Evolutionary conservation across 35 echinoderm and acorn worm species (phyloP).

Genomic region (Antedon bifida): DNA sequence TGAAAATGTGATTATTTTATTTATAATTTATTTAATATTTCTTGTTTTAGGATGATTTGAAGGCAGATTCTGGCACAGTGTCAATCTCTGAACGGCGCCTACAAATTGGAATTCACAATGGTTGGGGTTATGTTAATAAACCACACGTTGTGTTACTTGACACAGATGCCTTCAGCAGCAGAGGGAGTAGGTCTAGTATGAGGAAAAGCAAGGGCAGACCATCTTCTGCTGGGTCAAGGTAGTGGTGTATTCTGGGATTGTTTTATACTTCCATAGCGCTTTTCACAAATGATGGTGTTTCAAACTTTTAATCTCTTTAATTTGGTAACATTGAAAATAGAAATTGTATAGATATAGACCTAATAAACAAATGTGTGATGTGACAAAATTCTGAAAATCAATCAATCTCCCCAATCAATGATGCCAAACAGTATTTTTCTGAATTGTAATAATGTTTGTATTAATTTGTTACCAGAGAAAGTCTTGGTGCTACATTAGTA

Average conservation of each 20-base stretch:
- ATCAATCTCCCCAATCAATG: no score
- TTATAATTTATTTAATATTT: not conserved
- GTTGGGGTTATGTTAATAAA: constrained; percentile 77
- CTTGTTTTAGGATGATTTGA: constrained; percentile 53
- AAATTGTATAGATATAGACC: no score
- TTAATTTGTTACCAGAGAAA: constrained; percentile 24
- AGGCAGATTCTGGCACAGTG: constrained; percentile 37
- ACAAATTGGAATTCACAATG: constrained; percentile 87
- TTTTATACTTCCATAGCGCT: no score
- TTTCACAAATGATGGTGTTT: no score
- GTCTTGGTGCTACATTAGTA: constrained; percentile 39
- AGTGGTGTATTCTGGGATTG: no score
- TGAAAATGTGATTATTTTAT: no score
- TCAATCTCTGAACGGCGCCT: constrained; percentile 67
- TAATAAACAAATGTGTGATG: no score
- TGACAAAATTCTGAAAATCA: no score
- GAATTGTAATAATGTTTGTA: no score
- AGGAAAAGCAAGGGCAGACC: constrained; percentile 37
- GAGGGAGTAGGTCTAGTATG: constrained; percentile 50
- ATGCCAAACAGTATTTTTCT: no score
- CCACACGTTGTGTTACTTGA: constrained; percentile 76
- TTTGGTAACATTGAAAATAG: no score
- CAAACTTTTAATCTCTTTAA: no score
- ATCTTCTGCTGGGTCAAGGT: constrained; percentile 43
- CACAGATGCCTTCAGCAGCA: constrained; percentile 32